Evolutionary conservation across 2,797 vertebrate genomes (phyloP), one percentile per base, ranked within the genome.

Genomic region (Heteromormyrus szaboi): DNA sequence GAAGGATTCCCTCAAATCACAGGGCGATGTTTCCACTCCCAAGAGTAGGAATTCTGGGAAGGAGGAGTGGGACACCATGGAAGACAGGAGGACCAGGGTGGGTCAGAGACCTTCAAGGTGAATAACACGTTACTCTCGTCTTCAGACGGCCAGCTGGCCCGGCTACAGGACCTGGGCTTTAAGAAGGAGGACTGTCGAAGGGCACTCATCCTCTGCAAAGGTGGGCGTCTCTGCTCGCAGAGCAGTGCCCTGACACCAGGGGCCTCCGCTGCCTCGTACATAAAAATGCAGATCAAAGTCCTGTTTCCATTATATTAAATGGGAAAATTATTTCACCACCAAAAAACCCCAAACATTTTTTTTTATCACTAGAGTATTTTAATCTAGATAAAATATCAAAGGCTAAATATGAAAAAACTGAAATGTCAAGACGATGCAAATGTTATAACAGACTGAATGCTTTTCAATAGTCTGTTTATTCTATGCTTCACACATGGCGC

Each of bases 101-200:
- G n/a, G 12, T 76, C 22, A 65, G 62, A 29, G 62, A 29, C 62
- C 65, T 14, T 33, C 65, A 5, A 33, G 65, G 65, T 79, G 72
- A n/a, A 44, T 79, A 44, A 79, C 14, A 7, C 6, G 14, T 44
- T n/a, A 3, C 88, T 53, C 54, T 51, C 76, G 0, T 91, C 87
- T 92, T 0, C 92, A 99, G 98, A 98, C 88, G 90, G 96, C 0
- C 97, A 99, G 90, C 95, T 99, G 86, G 95, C 94, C 72, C 95
- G 94, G 56, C 94, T 99, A 33, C 97, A 98, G 91, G 97, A 99
- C 89, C 93, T 99, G 88, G 99, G 99, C 0, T 99, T 99, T 92
- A 92, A 92, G 54, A 93, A 97, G 90, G 97, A 97, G 0, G 99
- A 99, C 83, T 99, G 98, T 91, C 96, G 96, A 87, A 95, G 92